phyloP scores from a whole-genome alignment of 2,888 invertebrate genomes.

The Aporophyla lueneburgensis region DNA sequence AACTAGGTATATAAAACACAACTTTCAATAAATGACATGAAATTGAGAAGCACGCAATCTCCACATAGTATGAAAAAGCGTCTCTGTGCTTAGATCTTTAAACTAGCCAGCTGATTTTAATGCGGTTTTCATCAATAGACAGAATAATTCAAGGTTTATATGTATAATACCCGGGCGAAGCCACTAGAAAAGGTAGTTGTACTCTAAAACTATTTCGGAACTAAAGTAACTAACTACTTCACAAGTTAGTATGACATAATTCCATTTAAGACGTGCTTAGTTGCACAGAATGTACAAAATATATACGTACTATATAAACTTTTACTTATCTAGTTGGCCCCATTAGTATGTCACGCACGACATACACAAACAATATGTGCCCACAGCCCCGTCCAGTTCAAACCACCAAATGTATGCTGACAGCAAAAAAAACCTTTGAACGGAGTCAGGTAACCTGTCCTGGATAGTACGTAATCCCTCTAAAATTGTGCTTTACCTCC shows the following conservation, averaged over 20 bases:
- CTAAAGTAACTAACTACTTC: slow-evolving; percentile 25
- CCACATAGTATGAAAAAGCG: too few relatives aligned
- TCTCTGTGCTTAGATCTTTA: too few relatives aligned
- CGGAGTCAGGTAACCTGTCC: slow-evolving; percentile 55
- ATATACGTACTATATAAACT: slow-evolving; percentile 41
- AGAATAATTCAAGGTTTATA: too few relatives aligned
- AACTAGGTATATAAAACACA: background rate
- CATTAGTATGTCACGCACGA: slow-evolving; percentile 56
- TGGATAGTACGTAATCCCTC: slow-evolving; percentile 53
- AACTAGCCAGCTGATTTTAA: too few relatives aligned
- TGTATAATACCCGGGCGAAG: too few relatives aligned
- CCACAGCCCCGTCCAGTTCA: slow-evolving; percentile 21
- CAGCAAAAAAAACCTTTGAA: slow-evolving; percentile 58
- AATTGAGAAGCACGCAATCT: background rate
- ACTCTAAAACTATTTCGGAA: slow-evolving; percentile 27
- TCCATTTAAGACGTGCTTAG: slow-evolving; percentile 35
- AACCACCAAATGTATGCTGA: slow-evolving; percentile 53
- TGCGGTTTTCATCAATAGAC: too few relatives aligned
- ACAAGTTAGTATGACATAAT: slow-evolving; percentile 38
- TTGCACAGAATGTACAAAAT: slow-evolving; percentile 26
- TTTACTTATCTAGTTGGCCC: slow-evolving; percentile 36
- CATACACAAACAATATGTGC: slow-evolving; percentile 45
- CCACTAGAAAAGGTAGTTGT: background rate
- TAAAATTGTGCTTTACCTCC: slow-evolving; percentile 61
- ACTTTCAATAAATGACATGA: background rate